phyloP scores from a whole-genome alignment of 1,140 invertebrate genomes.

The Drepana arcuata region DNA sequence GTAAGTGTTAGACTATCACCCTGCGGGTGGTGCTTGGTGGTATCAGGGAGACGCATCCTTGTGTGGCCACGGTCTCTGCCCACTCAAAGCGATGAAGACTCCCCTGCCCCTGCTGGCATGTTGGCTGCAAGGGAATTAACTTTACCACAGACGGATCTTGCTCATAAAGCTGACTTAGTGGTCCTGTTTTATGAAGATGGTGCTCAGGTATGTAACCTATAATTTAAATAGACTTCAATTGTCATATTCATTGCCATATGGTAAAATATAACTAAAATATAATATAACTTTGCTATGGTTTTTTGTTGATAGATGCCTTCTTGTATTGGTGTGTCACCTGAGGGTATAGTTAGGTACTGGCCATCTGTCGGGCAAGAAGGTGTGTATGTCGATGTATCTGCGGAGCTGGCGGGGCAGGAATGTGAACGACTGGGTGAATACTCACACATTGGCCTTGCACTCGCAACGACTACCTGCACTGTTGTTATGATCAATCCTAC shows the following conservation, averaged over 20 bases:
- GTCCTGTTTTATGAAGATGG: slow-evolving; percentile 81
- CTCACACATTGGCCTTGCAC: slow-evolving; percentile 82
- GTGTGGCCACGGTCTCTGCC: slow-evolving; percentile 82
- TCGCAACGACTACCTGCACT: slow-evolving; percentile 93
- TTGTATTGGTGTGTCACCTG: slow-evolving; percentile 93
- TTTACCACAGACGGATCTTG: slow-evolving; percentile 91
- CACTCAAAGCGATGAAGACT: background rate
- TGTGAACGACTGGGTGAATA: slow-evolving; percentile 84
- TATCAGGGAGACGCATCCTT: slow-evolving; percentile 86
- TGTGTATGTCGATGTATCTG: slow-evolving; percentile 86
- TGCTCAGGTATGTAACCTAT: slow-evolving; percentile 74
- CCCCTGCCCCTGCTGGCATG: slow-evolving; percentile 11
- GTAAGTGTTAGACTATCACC: slow-evolving; percentile 70
- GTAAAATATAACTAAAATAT: background rate
- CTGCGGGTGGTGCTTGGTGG: slow-evolving; percentile 81
- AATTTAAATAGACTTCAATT: too few relatives aligned
- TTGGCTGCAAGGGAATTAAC: slow-evolving; percentile 78
- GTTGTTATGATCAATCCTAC: slow-evolving; percentile 81
- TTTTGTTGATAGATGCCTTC: slow-evolving; percentile 87
- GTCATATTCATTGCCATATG: too few relatives aligned
- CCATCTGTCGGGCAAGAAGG: slow-evolving; percentile 90
- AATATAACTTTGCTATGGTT: background rate
- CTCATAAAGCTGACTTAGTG: slow-evolving; percentile 91
- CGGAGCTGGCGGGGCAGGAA: slow-evolving; percentile 88
- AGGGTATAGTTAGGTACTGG: slow-evolving; percentile 94